Evolutionary conservation across 2,797 vertebrate genomes (phyloP), one percentile per base, ranked within the genome.

Genomic region (Spinus olivaceus): DNA sequence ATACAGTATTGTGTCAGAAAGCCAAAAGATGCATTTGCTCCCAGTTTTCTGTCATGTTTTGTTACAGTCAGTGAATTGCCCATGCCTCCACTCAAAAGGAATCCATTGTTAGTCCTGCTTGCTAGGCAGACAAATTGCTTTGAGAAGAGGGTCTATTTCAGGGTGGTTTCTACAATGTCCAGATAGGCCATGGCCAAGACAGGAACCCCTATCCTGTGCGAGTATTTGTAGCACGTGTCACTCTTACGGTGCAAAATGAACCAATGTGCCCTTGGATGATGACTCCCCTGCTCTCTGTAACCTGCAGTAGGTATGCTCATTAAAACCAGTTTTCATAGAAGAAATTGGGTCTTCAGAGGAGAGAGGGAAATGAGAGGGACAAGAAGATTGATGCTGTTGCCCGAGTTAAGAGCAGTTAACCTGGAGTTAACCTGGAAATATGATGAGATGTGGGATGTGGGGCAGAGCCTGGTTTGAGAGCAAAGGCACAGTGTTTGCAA

Each of bases 141-240:
- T 71, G 54, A 23, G n/a, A 92, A 86, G 66, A 78, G 39, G 6
- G 35, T 82, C 12, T n/a, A 9, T 71, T 80, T 88, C 61, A 61
- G 57, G 39, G 32, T 81, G 35, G 56, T 25, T 44, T 78, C 5
- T 61, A 21, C 4, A 6, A 33, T 67, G n/a, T 51, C 35, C 42
- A 59, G 23, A 25, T 7, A 71, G 49, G 37, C 15, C 20, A 41
- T 6, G 4, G 21, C 24, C 1, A 3, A 64, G 51, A 72, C 0
- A 3, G 37, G 21, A 81, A 32, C 16, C 9, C 42, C 16, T 73
- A n/a, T 79, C 0, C 0, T 7, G 0, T 59, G 7, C 11, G 6
- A 76, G 25, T 33, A 46, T 51, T 44, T 82, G 7, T 49, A 60
- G 14, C 35, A 66, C 14, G 3, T 80, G 41, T 66, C 54, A 54